Base-by-base conservation (phyloP, 2,888 invertebrate genomes). In the Diaperis boleti region DNA sequence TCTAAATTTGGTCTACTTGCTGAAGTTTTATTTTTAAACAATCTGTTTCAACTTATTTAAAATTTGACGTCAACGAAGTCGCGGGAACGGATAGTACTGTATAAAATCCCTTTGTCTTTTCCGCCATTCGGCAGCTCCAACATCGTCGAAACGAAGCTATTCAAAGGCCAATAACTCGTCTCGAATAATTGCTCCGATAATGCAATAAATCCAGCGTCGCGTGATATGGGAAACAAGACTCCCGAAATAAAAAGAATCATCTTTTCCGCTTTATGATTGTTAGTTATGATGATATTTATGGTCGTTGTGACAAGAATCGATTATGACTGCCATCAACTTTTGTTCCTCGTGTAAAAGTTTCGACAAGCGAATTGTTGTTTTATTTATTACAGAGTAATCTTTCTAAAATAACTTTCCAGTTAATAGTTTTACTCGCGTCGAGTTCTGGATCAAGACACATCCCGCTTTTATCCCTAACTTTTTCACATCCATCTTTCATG, bases 371-470 rank as follows among this genome's bases (percentile, higher is more conserved):
- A 76, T 75, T 75, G 72, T 72, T 73, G 74, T 76, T 74, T 76
- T 76, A 76, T 76, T 76, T 76, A 75, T 75, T 74, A 72, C 74
- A 61, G 66, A 42, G 68, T 75, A 75, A 75, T 75, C 75, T 74
- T 67, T 69, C 65, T 67, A 69, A 69, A 73, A 72, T 72, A 74
- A 76, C 71, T 75, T 71, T 65, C n/a, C 65, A 56, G 72, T 68
- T 72, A 68, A 71, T 72, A 73, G 73, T 74, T 73, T 73, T 71
- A 62, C 65, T 63, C 66, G 13, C 7, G 41, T 42, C 39, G 49
- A 49, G 49, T 57, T 15, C 18, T 59, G 20, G 59, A 59, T 59
- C 50, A 59, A 59, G 57, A 57, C 44, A 47, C 35, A 55, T 55
- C 55, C 55, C 49, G 18, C 45, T 44, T 37, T 44, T 26, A 37